Conservation (phyloP, 2,113 vertebrate species). For the Oreotrochilus melanogaster region DNA sequence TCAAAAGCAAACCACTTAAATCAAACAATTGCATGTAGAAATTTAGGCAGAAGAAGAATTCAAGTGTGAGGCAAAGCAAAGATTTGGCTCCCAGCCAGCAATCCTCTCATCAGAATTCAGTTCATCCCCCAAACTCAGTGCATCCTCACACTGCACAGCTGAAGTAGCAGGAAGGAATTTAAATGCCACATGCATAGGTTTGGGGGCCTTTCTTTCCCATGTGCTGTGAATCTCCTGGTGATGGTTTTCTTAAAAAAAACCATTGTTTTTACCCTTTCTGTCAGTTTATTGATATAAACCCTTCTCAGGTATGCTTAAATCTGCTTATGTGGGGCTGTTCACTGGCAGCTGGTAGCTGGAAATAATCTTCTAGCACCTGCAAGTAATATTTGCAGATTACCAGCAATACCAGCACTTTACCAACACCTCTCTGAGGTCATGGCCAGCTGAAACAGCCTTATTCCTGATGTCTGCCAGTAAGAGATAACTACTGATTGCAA, state of each 20-base stretch:
- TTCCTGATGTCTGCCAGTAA: not conserved
- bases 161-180: not conserved
- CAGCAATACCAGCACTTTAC: not conserved
- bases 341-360: not conserved
- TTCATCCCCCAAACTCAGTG: not conserved
- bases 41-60: not conserved
- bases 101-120: not conserved
- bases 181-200: not conserved
- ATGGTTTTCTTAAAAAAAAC: not conserved
- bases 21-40: not conserved
- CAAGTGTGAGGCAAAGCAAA: not conserved
- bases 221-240: not conserved
- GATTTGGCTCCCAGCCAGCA: not conserved
- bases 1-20: not conserved
- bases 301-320: not conserved
- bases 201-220: no score
- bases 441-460: not conserved
- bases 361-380: not conserved
- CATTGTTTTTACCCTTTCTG: not conserved
- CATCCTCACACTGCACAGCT: not conserved
- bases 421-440: not conserved
- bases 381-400: not conserved
- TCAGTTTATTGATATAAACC: not conserved
- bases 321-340: not conserved
- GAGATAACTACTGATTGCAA: not conserved